These are phyloP conservation scores for Acipenser ruthenus DNA, from an alignment of 2,797 vertebrate genomes.

Conservation along the genomic window DNA sequence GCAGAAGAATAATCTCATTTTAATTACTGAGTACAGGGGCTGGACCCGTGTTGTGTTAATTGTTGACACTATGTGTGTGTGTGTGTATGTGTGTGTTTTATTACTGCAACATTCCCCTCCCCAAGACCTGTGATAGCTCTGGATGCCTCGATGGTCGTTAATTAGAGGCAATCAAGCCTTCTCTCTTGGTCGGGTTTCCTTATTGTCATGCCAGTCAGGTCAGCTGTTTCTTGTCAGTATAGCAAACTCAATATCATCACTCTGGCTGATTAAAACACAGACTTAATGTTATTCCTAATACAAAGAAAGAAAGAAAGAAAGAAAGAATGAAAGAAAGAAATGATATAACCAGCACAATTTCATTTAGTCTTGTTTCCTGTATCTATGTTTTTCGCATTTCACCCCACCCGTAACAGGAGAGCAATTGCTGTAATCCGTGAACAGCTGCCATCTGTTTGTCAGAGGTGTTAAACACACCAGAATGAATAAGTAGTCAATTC, in stretches of 20 bases:
- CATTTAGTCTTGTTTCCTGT: not conserved
- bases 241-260: not conserved
- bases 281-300: not conserved
- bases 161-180: not conserved
- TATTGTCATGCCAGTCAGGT: not conserved
- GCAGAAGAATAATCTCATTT: slow-evolving; percentile 32
- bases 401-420: not conserved
- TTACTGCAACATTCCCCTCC: no score
- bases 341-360: not conserved
- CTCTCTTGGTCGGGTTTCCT: not conserved
- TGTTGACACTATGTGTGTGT: not conserved
- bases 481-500: no score
- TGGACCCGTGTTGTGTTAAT: slow-evolving; percentile 24
- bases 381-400: not conserved
- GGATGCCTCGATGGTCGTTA: not conserved
- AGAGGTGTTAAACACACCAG: no score
- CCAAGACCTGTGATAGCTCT: no score
- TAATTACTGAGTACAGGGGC: slow-evolving; percentile 39
- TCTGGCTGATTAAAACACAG: slow-evolving; percentile 2
- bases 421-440: not conserved
- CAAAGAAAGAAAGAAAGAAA: no score
- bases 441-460: not conserved
- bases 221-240: not conserved
- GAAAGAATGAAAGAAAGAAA: not conserved
- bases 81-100: not conserved